Conservation (phyloP, 1,140 invertebrate species). For the Augochlora pura region DNA sequence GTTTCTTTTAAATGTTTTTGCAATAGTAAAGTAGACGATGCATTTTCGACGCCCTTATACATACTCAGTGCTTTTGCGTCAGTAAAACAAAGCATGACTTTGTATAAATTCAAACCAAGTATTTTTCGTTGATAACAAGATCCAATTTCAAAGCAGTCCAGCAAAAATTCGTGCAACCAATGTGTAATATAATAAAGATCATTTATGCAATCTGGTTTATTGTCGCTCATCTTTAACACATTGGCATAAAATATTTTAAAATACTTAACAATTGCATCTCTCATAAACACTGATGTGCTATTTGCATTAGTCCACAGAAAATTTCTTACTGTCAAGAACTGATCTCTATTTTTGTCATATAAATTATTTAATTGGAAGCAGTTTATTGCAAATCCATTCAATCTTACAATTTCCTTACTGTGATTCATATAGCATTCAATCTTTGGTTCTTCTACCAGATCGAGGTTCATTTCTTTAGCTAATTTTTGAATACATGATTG, state of each 20-base stretch:
- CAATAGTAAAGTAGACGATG: slow-evolving; percentile 5
- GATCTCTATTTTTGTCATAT: slow-evolving; percentile 21
- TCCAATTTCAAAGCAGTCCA: slow-evolving; percentile 79
- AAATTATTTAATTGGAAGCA: slow-evolving; percentile 51
- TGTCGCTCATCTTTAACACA: slow-evolving; percentile 53
- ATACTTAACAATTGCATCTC: slow-evolving; percentile 67
- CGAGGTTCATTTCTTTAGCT: slow-evolving; percentile 44
- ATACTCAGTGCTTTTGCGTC: slow-evolving; percentile 13
- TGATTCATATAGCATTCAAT: slow-evolving; percentile 48
- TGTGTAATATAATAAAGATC: slow-evolving; percentile 70
- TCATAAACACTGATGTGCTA: slow-evolving; percentile 58
- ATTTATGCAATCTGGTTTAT: slow-evolving; percentile 1
- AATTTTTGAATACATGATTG: slow-evolving; percentile 63
- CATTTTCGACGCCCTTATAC: background rate
- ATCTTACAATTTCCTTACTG: slow-evolving; percentile 61
- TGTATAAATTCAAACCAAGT: slow-evolving; percentile 76
- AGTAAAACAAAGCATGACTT: slow-evolving; percentile 64
- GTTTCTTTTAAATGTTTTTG: slow-evolving; percentile 44
- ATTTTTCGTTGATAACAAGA: slow-evolving; percentile 82
- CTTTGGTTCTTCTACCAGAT: slow-evolving; percentile 19
- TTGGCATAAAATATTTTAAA: slow-evolving; percentile 65
- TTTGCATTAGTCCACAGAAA: slow-evolving; percentile 68
- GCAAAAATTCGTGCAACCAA: slow-evolving; percentile 79
- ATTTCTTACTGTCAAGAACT: slow-evolving; percentile 53
- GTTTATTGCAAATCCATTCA: slow-evolving; percentile 66